phyloP scores from a whole-genome alignment of 2,888 invertebrate genomes.

The Rhingia campestris region DNA sequence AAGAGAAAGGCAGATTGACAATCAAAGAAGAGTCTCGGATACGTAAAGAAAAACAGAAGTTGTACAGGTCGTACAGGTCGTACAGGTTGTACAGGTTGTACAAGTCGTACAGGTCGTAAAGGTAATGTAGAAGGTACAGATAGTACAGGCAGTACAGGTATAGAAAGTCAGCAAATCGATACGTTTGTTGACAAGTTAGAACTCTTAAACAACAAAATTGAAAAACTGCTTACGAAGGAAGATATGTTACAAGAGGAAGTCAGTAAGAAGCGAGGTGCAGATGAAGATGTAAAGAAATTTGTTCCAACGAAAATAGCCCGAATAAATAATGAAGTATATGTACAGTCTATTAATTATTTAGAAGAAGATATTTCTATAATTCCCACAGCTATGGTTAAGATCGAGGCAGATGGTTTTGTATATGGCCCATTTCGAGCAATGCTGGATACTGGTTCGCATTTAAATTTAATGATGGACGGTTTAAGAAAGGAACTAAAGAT shows the following conservation, averaged over 20 bases:
- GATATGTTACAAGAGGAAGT: no score
- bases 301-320: neutral
- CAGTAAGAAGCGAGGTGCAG: neutral
- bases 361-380: neutral
- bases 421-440: constrained; percentile 16
- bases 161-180: neutral
- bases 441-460: constrained; percentile 11
- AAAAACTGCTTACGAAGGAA: neutral
- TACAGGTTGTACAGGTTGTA: neutral
- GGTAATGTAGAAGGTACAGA: no score
- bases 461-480: neutral
- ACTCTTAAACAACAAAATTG: neutral
- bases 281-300: neutral
- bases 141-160: no score
- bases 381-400: constrained; percentile 21
- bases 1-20: constrained; percentile 2
- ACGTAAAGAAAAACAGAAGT: neutral
- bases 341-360: constrained; percentile 1
- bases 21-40: neutral
- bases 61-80: neutral
- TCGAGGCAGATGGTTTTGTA: neutral
- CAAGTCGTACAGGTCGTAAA: no score
- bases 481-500: neutral
- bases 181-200: neutral
- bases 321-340: constrained; percentile 21